Percentiles rank a stretch among this genome's conserved stretches.
These are phyloP conservation scores for Siniperca chuatsi DNA, from an alignment of 2,113 vertebrate species.

Conservation along the genomic window DNA sequence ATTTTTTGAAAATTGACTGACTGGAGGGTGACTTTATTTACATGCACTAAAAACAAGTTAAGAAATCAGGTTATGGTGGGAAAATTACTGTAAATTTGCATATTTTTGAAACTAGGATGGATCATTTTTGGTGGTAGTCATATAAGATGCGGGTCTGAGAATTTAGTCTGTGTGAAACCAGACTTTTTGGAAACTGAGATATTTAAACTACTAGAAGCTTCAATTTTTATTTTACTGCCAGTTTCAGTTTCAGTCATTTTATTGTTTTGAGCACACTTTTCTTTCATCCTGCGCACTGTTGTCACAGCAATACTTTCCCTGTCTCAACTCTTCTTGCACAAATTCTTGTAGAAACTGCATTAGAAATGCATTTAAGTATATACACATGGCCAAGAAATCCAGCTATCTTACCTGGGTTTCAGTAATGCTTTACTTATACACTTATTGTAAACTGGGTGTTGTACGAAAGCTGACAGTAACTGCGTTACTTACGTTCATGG, in stretches of 20 bases:
- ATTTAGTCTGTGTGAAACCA: neutral
- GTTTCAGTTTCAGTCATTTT: slow-evolving; percentile 36
- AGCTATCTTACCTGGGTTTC: neutral
- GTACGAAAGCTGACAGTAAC: neutral
- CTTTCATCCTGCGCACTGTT: neutral
- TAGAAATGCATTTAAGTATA: neutral
- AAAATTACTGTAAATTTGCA: neutral
- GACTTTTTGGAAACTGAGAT: slow-evolving; percentile 21
- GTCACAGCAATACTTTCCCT: neutral
- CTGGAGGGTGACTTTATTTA: neutral
- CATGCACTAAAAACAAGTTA: neutral
- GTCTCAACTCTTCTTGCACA: neutral
- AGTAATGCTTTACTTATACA: neutral
- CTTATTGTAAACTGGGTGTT: neutral
- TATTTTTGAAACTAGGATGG: neutral
- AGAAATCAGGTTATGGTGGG: neutral
- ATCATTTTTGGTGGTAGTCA: neutral
- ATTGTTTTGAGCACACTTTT: slow-evolving; percentile 9
- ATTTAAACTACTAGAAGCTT: neutral
- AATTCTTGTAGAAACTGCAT: neutral
- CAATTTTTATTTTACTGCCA: slow-evolving; percentile 7
- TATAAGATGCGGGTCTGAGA: neutral
- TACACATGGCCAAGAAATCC: neutral
- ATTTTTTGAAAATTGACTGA: neutral
- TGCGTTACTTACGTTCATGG: neutral